A percentile compares a stretch with the other conserved stretches of the same genome.
These are phyloP conservation scores for Lerista edwardsae DNA, from an alignment of 2,797 vertebrate species.

Conservation along the genomic window DNA sequence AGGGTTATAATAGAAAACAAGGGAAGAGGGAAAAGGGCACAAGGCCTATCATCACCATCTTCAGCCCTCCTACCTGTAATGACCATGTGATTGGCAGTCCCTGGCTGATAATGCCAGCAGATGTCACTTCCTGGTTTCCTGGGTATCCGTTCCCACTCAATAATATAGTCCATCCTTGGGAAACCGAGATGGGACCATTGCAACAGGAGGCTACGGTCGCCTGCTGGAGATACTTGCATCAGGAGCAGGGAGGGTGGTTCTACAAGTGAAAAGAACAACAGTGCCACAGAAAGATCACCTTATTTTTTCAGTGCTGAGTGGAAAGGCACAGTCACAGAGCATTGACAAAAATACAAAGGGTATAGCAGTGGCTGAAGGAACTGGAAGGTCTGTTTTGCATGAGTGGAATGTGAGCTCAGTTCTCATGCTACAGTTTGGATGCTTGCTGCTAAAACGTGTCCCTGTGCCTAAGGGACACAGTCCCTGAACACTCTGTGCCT, in stretches of 20 bases:
- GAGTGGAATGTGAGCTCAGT: neutral
- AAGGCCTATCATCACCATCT: neutral
- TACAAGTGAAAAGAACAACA: neutral
- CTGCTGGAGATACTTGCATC: neutral
- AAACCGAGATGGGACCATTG: conserved; percentile 59
- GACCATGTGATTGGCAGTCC: conserved; percentile 36
- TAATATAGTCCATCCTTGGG: conserved; percentile 62
- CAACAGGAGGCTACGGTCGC: conserved; percentile 59
- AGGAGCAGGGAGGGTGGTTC: neutral
- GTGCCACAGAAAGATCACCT: neutral
- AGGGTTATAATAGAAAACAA: neutral
- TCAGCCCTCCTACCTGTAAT: conserved; percentile 57
- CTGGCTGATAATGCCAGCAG: neutral
- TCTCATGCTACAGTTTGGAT: no score
- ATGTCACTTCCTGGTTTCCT: neutral
- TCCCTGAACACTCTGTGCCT: no score
- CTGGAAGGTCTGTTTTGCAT: neutral
- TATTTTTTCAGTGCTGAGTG: neutral
- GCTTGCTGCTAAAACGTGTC: no score
- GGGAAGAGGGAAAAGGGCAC: neutral
- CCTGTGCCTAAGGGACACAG: no score
- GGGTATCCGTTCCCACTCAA: conserved; percentile 75
- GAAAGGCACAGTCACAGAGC: neutral
- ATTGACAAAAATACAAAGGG: neutral
- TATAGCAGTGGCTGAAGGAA: neutral